These are phyloP conservation scores for Scaptomyza tumidula DNA, from an alignment of 2,888 invertebrate genomes.

Conservation along the genomic window DNA sequence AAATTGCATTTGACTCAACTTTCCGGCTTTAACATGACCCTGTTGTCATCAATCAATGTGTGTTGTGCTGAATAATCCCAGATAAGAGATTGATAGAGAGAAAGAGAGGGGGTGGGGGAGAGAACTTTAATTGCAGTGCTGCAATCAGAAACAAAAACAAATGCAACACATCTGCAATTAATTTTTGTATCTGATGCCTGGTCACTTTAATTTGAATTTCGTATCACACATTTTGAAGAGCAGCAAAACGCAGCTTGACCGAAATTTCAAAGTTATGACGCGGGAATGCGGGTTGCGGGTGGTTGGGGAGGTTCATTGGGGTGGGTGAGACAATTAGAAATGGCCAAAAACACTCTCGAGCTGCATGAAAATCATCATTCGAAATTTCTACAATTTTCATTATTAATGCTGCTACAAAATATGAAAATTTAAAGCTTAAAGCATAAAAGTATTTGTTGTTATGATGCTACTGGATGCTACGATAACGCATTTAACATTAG, in stretches of 20 bases:
- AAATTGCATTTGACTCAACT: neutral
- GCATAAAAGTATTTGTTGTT: too few species aligned
- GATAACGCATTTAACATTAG: too few species aligned
- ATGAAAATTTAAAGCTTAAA: neutral
- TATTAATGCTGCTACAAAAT: neutral
- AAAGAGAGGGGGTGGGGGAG: neutral
- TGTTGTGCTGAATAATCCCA: conserved; percentile 2
- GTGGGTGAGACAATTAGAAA: neutral
- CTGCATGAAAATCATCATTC: conserved; percentile 14
- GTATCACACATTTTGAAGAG: conserved; percentile 20
- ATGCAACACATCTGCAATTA: conserved; percentile 38
- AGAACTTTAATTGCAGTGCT: conserved; percentile 29
- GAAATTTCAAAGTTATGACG: conserved; percentile 14
- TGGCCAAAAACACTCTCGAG: conserved; percentile 10
- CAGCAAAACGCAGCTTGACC: conserved; percentile 31
- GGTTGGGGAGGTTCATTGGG: neutral
- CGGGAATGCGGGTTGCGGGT: too few species aligned
- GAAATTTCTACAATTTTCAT: neutral
- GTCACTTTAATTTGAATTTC: conserved; percentile 36
- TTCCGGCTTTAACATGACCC: conserved; percentile 30
- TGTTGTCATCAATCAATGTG: conserved; percentile 41
- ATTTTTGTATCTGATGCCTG: conserved; percentile 28
- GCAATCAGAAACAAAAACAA: conserved; percentile 5
- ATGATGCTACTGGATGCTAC: too few species aligned
- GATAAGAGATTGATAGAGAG: conserved; percentile 2